These are phyloP conservation scores for Sorex araneus DNA, from an alignment of 2,113 vertebrate species.

Conservation along the genomic window DNA sequence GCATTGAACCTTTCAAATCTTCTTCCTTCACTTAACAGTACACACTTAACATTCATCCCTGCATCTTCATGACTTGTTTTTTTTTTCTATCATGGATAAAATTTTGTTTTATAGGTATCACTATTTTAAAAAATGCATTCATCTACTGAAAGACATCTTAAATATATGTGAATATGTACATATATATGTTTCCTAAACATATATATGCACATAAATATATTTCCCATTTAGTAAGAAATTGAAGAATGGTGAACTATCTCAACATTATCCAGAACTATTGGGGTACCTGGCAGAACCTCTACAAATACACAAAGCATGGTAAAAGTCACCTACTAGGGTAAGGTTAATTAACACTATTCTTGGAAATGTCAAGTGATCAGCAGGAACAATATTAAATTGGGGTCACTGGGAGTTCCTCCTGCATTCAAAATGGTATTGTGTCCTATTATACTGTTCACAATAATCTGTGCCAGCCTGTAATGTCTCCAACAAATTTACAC, in stretches of 20 bases:
- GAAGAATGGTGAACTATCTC: background rate
- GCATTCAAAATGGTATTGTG: constrained; percentile 32
- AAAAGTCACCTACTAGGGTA: background rate
- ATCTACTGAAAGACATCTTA: background rate
- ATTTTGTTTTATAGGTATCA: background rate
- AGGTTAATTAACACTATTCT: constrained; percentile 74
- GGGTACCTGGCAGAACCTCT: background rate
- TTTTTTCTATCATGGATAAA: background rate
- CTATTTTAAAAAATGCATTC: background rate
- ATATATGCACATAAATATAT: background rate
- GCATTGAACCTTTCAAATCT: background rate
- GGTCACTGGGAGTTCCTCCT: constrained; percentile 56
- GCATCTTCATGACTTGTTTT: background rate
- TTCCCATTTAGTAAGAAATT: background rate
- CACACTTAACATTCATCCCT: background rate
- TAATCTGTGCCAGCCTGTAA: constrained; percentile 1
- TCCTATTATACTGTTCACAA: constrained; percentile 48
- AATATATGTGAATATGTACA: background rate
- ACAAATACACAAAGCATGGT: background rate
- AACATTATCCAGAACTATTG: background rate
- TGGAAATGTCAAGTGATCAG: constrained; percentile 66
- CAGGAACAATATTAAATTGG: constrained; percentile 63
- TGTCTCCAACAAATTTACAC: background rate
- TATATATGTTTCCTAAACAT: background rate
- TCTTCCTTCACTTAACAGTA: background rate